Base-by-base conservation (phyloP, 2,888 invertebrate genomes). In the Cataglyphis altisquamis region DNA sequence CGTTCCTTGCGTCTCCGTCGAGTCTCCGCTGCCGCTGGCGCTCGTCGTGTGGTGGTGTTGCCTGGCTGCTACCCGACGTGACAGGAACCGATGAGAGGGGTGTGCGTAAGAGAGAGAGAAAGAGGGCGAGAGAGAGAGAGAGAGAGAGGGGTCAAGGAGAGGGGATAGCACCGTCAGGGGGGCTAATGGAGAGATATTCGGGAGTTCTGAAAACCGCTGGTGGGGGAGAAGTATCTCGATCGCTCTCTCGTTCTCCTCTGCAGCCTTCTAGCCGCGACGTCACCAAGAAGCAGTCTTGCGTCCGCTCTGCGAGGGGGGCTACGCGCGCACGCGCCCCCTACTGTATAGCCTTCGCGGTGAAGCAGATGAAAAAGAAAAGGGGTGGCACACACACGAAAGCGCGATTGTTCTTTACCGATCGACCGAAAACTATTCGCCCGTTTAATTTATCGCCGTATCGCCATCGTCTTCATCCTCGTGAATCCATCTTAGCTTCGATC, bases 181-280 rank as follows among this genome's bases (percentile, higher is more conserved):
- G 94, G 93, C 94, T 94, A 94, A 94, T 94, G 94, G 94, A 94
- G 95, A 95, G 93, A 94, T 94, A 94, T 94, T 94, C 92, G 93
- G 93, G 92, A 93, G 92, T 92, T 90, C 90, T 86, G 91, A 84
- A 83, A 74, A 68, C 70, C 48, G 70, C 29, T 86, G 86, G 86
- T 88, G 91, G 93, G 89, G 92, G 91, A 91, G 90, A 87, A 75
- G 86, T 68, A 68, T 75, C 67, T 82, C 70, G 70, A 57, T 73
- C 72, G 84, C 77, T 86, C 87, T 86, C 86, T 82, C 87, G 81
- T 74, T 84, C 77, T 84, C 83, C 88, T 83, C 82, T 73, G 88
- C 86, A 87, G 88, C 90, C 88, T 90, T 89, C 88, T 87, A 84
- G 88, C 89, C 90, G 86, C 88, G 89, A 90, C 91, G 91, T 91